Base-by-base conservation (phyloP, 1,140 invertebrate genomes). In the Lasioglossum albipes region DNA sequence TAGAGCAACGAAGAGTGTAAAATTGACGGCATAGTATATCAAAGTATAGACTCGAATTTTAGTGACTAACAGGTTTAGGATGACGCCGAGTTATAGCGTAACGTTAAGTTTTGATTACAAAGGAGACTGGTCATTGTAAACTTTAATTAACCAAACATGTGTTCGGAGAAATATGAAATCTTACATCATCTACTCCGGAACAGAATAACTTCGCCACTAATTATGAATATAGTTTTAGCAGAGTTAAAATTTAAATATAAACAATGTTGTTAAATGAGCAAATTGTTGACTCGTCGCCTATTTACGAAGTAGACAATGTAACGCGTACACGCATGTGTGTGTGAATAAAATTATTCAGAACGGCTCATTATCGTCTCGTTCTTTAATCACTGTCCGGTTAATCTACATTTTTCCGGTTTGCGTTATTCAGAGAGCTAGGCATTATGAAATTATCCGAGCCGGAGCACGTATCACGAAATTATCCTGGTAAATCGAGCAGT, bases 381-480 rank as follows among this genome's bases (percentile, higher is more conserved):
- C 75, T 83, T 87, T 87, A 83, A 87, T 86, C 81, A 86, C 74
- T 78, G 42, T 67, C 71, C 31, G 69, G 61, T 66, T 80, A 80
- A 85, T 75, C 65, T 69, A 31, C 75, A 87, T 86, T 87, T 87
- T 87, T 87, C 71, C 78, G 76, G 64, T 80, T 86, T 75, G 69
- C 69, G 64, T 54, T 27, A 65, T 52, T 66, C 82, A 64, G 79
- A 79, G 62, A 74, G 70, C 54, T 45, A 61, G 79, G 65, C 70
- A 87, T 87, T 87, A 87, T 87, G 76, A 78, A 87, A 87, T 87
- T 87, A 87, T 62, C 62, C 31, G 42, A 66, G 82, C 62, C 66
- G 42, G 77, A 62, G 71, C 83, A 87, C 86, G 86, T 87, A 87
- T 87, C 85, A 87, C 66, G 82, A 87, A 87, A 87, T 87, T 87